Evolutionary conservation across 2,888 invertebrate species (phyloP), one percentile per base, ranked within the genome.

Genomic region (Tridacna crocea): DNA sequence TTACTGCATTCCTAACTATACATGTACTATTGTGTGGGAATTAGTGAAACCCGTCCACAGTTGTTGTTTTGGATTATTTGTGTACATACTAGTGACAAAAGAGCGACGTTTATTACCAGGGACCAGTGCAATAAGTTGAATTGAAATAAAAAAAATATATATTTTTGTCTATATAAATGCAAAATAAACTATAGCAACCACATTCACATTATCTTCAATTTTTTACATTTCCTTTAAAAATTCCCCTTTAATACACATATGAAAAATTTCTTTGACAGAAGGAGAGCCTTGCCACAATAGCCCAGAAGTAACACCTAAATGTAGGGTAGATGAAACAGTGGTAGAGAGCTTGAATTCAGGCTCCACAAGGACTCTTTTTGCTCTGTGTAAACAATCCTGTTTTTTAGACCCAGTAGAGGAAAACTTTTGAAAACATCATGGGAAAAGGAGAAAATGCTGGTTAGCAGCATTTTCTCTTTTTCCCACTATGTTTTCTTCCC

Each of bases 381-480:
- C 55, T 4, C 55, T 55, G 2, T 55, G 3, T 10, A n/a, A 55
- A 17, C 1, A 10, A 1, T 55, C 55, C 17, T 10, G 19, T 55
- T 2, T 10, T 55, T 2, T 55, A 10, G 4, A 19, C n/a, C 4
- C n/a, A 6, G 17, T 55, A 55, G n/a, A 19, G 55, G 17, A 55
- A n/a, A n/a, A 10, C n/a, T 19, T n/a, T 17, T 55, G 1, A 6
- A 55, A 19, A 55, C n/a, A 55, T 10, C 55, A 55, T 19, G 2
- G 19, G 61, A 61, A 17, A 61, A 61, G n/a, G 22, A 61, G 12
- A 12, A 61, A 61, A 22, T 61, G 61, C 61, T 61, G 8, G 22
- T 61, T 13, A 61, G 10, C n/a, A 61, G 61, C 61, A 61, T n/a
- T 61, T 61, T 61, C 61, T 61, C n/a, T 22, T n/a, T n/a, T 61